phyloP scores from a whole-genome alignment of 2,888 invertebrate species.

The Tromatobia lineatoria region DNA sequence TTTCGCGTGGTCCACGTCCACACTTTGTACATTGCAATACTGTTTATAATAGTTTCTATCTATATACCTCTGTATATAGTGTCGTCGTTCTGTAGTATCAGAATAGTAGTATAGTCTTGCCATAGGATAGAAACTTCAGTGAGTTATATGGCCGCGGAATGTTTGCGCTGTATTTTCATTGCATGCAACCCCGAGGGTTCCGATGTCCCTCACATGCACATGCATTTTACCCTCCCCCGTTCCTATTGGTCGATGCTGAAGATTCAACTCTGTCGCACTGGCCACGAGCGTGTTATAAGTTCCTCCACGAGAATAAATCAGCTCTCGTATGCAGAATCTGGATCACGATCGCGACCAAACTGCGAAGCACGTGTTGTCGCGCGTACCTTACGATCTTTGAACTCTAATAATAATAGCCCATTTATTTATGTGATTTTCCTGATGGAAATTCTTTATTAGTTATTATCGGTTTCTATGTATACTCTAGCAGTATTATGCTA shows the following conservation, averaged over 20 bases:
- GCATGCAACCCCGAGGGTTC: constrained; percentile 8
- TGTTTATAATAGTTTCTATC: constrained; percentile 30
- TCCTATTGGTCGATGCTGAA: not conserved
- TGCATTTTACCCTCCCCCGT: constrained; percentile 8
- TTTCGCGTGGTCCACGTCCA: constrained; percentile 37
- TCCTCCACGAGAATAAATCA: constrained; percentile 43
- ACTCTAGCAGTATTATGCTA: not conserved
- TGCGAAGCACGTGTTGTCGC: constrained; percentile 4
- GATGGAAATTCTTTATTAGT: not conserved
- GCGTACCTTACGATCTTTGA: not conserved
- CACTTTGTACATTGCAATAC: constrained; percentile 39
- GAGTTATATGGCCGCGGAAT: constrained; percentile 42
- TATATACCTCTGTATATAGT: constrained; percentile 6
- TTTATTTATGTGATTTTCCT: too few species aligned
- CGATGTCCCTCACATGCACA: constrained; percentile 2
- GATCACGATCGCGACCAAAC: constrained; percentile 18
- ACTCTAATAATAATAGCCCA: not conserved
- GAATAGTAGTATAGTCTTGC: not conserved
- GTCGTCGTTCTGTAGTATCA: not conserved
- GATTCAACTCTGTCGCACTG: constrained; percentile 17
- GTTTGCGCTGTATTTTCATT: constrained; percentile 52
- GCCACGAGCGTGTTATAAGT: constrained; percentile 1
- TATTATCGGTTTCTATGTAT: constrained; percentile 5
- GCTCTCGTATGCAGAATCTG: constrained; percentile 8
- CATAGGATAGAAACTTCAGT: constrained; percentile 44